Evolutionary conservation across 2,113 vertebrate species (phyloP).

Genomic region (Gnathonemus echidnorhynchus): DNA sequence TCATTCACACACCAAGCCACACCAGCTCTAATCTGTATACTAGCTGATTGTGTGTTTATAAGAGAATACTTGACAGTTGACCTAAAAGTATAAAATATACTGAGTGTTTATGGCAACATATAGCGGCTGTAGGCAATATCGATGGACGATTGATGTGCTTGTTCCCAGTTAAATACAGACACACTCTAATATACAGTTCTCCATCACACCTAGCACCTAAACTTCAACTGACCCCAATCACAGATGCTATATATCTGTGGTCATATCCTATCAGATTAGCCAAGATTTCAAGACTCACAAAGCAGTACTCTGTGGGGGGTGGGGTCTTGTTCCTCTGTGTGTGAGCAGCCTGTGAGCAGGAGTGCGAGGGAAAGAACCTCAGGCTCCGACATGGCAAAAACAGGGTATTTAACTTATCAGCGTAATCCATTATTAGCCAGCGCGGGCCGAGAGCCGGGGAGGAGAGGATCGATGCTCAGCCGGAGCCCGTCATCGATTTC

Average conservation of each 20-base stretch:
- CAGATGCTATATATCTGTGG: not conserved
- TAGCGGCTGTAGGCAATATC: not conserved
- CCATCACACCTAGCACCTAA: not conserved
- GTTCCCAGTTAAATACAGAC: not conserved
- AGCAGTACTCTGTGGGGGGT: not conserved
- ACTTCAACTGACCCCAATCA: not conserved
- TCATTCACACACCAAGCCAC: not conserved
- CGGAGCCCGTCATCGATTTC: constrained; percentile 46
- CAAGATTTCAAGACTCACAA: not conserved
- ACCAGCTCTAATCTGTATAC: not conserved
- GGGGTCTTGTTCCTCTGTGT: not conserved
- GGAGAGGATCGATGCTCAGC: constrained; percentile 42
- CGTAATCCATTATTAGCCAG: constrained; percentile 45
- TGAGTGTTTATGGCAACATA: not conserved
- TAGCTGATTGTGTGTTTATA: not conserved
- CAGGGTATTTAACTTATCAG: constrained; percentile 44
- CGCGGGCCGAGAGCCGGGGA: constrained; percentile 32
- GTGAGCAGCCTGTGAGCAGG: not conserved
- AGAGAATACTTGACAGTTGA: not conserved
- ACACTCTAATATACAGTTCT: not conserved
- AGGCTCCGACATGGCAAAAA: constrained; percentile 28
- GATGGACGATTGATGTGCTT: not conserved
- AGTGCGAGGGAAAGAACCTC: not conserved
- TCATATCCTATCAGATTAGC: constrained; percentile 6
- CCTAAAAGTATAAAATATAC: not conserved